These are phyloP conservation scores for Pseudomyrmex pallidus DNA, from an alignment of 1,140 invertebrate species.

Conservation along the genomic window DNA sequence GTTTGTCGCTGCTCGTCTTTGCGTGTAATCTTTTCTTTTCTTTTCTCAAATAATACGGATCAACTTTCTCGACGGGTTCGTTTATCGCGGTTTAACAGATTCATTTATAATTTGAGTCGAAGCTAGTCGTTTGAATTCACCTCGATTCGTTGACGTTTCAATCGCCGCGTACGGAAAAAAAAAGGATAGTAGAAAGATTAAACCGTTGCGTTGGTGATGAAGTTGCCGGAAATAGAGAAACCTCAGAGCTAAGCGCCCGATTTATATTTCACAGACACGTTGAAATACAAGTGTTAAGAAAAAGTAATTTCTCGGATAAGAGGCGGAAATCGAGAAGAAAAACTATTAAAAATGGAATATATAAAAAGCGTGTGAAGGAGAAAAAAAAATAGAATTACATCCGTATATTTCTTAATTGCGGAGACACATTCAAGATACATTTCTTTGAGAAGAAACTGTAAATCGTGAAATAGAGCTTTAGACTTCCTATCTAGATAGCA, in stretches of 20 bases:
- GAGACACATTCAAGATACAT: neutral
- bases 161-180: neutral
- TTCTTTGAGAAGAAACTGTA: slow-evolving; percentile 1
- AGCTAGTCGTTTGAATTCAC: neutral
- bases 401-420: neutral
- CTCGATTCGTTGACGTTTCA: neutral
- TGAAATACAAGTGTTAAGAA: slow-evolving; percentile 27
- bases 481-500: neutral
- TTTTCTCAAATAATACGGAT: too few species aligned
- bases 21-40: too few species aligned
- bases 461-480: slow-evolving; percentile 19
- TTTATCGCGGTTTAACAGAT: too few species aligned
- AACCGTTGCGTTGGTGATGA: neutral
- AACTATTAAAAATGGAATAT: neutral
- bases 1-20: neutral
- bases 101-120: too few species aligned
- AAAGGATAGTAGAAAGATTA: slow-evolving; percentile 19
- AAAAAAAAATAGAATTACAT: too few species aligned
- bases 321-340: neutral
- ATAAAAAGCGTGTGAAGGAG: neutral
- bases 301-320: slow-evolving; percentile 22
- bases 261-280: slow-evolving; percentile 38
- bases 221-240: slow-evolving; percentile 48
- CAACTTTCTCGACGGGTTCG: too few species aligned
- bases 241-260: slow-evolving; percentile 15